Base-by-base conservation (phyloP, 2,888 invertebrate species). In the Monochamus alternatus region DNA sequence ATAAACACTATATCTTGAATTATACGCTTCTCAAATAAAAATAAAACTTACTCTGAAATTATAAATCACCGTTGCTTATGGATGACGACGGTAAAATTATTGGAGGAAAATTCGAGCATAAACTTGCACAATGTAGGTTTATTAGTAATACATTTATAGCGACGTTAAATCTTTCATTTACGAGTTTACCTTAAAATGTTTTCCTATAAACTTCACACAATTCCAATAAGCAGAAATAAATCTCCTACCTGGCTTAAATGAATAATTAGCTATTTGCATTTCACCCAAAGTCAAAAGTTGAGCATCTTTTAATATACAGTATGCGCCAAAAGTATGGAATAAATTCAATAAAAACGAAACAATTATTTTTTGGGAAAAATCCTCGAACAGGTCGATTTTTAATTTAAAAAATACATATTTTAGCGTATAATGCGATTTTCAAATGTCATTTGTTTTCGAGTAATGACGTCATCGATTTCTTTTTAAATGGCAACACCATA, bases 1-100 rank as follows among this genome's bases (percentile, higher is more conserved):
- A 59, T 69, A 69, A 69, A 69, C 69, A 60, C 69, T 30, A 66
- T 38, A 58, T 68, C 3, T 44, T 43, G 14, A 68, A 59, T 52
- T 51, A 55, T 68, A 60, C 60, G 44, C 10, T 69, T 43, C 44
- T 44, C 14, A 47, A 60, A 60, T 69, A 68, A 68, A 58, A 68
- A 52, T 55, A 55, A 22, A 55, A 55, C 12, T 1, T 2, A 47
- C 47, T n/a, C 14, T 55, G 55, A 55, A 55, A 55, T 55, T 55
- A 55, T 55, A 55, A 55, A 22, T n/a, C n/a, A 22, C 55, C 14
- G 55, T 7, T 14, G 55, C 14, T 55, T 55, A 55, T 55, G n/a
- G 55, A 55, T 55, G n/a, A 55, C 55, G n/a, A 14, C 55, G 55
- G 55, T 14, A 14, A 22, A 55, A n/a, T 22, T 55, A 55, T 55